Evolutionary conservation across 2,797 vertebrate species (phyloP).

Genomic region (Hoplostethus mediterraneus): DNA sequence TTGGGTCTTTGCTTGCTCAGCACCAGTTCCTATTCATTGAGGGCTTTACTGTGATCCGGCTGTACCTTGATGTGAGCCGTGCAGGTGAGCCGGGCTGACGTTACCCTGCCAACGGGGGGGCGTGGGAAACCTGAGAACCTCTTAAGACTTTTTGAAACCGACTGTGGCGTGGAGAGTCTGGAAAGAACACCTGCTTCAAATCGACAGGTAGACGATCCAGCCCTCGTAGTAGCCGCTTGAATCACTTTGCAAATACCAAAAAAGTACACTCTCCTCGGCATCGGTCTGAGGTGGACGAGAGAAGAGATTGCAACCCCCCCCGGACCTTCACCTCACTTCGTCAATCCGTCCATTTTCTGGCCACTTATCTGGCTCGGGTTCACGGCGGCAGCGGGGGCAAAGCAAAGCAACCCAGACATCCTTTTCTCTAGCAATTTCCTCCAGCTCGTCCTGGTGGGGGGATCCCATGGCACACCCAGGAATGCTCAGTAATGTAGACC

Average conservation of each 20-base stretch:
- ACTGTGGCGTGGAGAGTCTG: conserved; percentile 43
- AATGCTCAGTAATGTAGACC: no score
- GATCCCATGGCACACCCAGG: no score
- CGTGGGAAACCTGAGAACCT: conserved; percentile 54
- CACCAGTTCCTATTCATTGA: conserved; percentile 50
- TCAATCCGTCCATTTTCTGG: no score
- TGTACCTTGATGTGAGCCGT: background rate
- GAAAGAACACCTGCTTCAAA: conserved; percentile 16
- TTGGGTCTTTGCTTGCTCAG: conserved; percentile 40
- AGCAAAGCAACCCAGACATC: no score
- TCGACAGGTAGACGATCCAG: conserved; percentile 15
- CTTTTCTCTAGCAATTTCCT: no score
- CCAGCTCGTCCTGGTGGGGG: no score
- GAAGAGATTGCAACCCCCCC: no score
- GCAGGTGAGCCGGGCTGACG: background rate
- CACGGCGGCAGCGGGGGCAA: background rate
- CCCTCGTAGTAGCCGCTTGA: background rate
- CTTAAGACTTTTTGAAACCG: conserved; percentile 24
- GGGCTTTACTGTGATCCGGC: conserved; percentile 58
- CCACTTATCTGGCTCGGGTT: background rate
- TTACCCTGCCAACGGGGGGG: background rate
- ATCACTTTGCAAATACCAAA: background rate
- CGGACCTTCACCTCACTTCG: no score
- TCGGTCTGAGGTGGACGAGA: no score
- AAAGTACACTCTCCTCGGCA: background rate